Conservation (phyloP, 1,140 invertebrate species). For the Dreissena polymorpha region DNA sequence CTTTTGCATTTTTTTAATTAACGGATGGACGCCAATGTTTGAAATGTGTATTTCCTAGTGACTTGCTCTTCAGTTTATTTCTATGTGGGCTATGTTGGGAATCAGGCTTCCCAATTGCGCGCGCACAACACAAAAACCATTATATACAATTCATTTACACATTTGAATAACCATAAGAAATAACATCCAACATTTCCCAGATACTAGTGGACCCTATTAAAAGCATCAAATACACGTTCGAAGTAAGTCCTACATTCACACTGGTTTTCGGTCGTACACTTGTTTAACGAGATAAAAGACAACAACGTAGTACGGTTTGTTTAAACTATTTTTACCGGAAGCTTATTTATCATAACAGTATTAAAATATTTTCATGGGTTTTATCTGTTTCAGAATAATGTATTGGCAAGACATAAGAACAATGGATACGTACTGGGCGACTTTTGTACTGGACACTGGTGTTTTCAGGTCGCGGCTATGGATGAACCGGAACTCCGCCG, state of each 20-base stretch:
- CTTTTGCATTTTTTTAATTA: no score
- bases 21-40: no score
- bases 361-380: not conserved
- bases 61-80: no score
- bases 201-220: no score
- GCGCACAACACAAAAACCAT: no score
- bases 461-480: constrained; percentile 18
- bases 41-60: no score
- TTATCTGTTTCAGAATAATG: not conserved
- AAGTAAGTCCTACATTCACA: not conserved
- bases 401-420: not conserved
- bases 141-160: no score
- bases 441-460: constrained; percentile 6
- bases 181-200: no score
- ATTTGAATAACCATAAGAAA: no score
- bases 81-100: no score
- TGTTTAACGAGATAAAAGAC: not conserved
- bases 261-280: not conserved
- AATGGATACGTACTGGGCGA: not conserved
- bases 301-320: not conserved
- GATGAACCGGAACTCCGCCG: constrained; percentile 1
- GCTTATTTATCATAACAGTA: not conserved
- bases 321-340: not conserved
- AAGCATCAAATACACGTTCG: no score
- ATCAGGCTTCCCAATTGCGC: no score